These are phyloP conservation scores for Momotus momota DNA, from an alignment of 2,797 vertebrate species.

Conservation along the genomic window DNA sequence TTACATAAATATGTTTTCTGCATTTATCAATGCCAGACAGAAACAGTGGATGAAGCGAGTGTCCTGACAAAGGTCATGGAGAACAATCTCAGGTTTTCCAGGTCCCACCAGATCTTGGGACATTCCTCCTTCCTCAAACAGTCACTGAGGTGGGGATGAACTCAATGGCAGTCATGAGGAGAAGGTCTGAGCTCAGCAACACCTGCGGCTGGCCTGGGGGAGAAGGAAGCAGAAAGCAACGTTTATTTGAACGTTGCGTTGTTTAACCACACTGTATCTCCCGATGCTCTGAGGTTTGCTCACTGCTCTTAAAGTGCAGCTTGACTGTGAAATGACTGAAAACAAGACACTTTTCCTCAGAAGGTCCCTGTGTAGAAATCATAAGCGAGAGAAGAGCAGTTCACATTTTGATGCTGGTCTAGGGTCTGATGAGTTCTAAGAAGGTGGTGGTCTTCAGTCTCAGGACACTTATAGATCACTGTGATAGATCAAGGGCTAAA, in stretches of 20 bases:
- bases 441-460: not conserved
- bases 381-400: not conserved
- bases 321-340: not conserved
- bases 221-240: not conserved
- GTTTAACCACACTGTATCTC: not conserved
- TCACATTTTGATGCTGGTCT: not conserved
- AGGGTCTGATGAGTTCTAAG: not conserved
- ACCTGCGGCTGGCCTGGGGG: not conserved
- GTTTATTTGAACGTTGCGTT: not conserved
- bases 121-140: not conserved
- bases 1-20: not conserved
- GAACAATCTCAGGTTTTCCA: not conserved
- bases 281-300: not conserved
- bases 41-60: not conserved
- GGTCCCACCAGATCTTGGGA: not conserved
- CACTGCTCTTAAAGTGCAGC: not conserved
- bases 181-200: not conserved
- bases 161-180: not conserved
- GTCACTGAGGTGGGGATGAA: not conserved
- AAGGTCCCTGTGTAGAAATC: not conserved
- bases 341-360: not conserved
- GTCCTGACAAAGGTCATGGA: not conserved
- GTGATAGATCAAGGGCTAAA: not conserved
- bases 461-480: not conserved
- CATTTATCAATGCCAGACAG: not conserved